Conservation (phyloP, 2,888 invertebrate genomes). For the Listrodromus nycthemerus region DNA sequence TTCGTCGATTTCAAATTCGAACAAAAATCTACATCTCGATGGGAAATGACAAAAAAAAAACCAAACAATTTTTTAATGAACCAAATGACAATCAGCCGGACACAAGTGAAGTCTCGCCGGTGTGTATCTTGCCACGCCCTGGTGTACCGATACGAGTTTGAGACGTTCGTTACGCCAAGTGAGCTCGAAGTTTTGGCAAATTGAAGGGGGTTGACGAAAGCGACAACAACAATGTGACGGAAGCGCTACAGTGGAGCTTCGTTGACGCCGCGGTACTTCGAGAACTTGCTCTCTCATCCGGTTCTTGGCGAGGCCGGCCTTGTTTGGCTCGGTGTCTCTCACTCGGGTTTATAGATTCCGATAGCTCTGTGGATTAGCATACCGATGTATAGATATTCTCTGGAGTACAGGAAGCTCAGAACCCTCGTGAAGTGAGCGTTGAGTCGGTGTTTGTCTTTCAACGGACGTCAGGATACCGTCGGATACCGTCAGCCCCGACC, state of each 20-base stretch:
- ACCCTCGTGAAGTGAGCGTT: neutral
- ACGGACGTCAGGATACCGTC: slow-evolving; percentile 54
- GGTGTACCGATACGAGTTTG: slow-evolving; percentile 18
- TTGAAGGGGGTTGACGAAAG: slow-evolving; percentile 71
- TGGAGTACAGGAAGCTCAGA: neutral
- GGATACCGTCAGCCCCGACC: slow-evolving; percentile 14
- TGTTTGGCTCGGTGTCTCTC: slow-evolving; percentile 36
- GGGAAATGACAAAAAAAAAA: too few species aligned
- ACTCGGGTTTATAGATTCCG: slow-evolving; percentile 44
- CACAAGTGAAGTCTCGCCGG: slow-evolving; percentile 2
- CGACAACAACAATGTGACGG: too few species aligned
- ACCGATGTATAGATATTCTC: slow-evolving; percentile 38
- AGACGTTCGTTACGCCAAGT: slow-evolving; percentile 72
- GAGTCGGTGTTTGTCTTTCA: slow-evolving; percentile 56
- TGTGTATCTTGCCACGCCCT: neutral
- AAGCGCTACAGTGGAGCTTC: neutral
- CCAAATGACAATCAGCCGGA: neutral
- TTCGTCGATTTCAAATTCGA: too few species aligned
- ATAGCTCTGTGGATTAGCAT: slow-evolving; percentile 60
- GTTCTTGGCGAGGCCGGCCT: slow-evolving; percentile 32
- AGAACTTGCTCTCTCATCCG: slow-evolving; percentile 37
- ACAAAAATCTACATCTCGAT: too few species aligned
- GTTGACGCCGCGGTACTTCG: neutral
- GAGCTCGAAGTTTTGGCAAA: slow-evolving; percentile 71
- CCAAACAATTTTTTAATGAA: neutral